Conservation (phyloP, 2,797 vertebrate genomes). For the Urocyon cinereoargenteus region DNA sequence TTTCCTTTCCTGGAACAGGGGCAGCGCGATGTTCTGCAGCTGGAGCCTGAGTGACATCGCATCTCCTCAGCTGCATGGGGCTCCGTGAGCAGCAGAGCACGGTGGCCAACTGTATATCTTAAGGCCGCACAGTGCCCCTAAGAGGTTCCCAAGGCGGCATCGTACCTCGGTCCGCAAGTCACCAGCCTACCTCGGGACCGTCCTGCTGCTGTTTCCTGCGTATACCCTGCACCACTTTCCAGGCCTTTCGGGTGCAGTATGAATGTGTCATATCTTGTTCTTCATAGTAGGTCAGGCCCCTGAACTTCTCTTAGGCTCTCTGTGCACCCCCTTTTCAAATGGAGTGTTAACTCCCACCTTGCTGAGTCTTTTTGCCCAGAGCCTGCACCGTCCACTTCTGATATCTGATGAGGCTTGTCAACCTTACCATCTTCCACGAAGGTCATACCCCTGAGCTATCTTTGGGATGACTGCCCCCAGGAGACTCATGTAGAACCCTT, state of each 20-base stretch:
- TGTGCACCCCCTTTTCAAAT: not conserved
- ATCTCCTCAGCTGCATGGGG: fast-evolving
- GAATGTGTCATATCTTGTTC: too few relatives aligned
- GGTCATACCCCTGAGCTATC: too few relatives aligned
- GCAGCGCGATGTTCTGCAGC: too few relatives aligned
- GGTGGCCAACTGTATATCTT: too few relatives aligned
- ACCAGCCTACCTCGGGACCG: not conserved
- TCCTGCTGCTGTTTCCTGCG: not conserved
- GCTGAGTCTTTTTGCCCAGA: not conserved
- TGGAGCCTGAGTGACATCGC: too few relatives aligned
- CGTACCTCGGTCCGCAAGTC: not conserved
- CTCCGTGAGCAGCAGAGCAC: too few relatives aligned
- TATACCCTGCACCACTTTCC: not conserved
- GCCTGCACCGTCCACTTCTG: not conserved
- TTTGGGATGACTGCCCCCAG: too few relatives aligned
- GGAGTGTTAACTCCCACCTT: not conserved
- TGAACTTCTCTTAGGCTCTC: not conserved
- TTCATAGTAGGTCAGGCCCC: not conserved
- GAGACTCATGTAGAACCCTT: not conserved
- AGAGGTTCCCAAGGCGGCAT: not conserved
- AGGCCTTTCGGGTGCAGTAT: not conserved
- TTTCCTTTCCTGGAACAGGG: not conserved
- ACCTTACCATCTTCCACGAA: not conserved
- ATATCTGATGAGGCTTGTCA: not conserved
- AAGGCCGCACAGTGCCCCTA: not conserved